A percentile compares a stretch with the other conserved stretches of the same genome.
phyloP scores from a whole-genome alignment of 2,797 vertebrate genomes.

The Cercopithecus diana region DNA sequence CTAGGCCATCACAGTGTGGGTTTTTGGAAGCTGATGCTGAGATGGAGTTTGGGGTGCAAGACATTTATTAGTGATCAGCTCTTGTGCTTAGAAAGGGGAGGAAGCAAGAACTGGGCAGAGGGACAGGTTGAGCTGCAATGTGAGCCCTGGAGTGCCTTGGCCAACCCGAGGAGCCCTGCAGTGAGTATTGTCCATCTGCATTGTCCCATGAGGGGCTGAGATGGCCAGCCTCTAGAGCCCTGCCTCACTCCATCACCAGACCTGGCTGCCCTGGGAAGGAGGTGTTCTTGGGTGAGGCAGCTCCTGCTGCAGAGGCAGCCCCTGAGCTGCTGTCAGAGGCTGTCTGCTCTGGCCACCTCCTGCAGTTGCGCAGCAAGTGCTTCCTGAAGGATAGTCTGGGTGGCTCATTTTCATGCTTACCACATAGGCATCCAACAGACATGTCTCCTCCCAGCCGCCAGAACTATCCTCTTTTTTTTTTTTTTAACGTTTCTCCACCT shows the following conservation, averaged over 20 bases:
- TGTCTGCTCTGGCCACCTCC: background rate
- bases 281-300: accelerated
- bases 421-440: background rate
- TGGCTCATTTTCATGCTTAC: background rate
- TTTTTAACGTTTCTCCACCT: background rate
- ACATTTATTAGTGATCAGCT: background rate
- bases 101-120: background rate
- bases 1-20: background rate
- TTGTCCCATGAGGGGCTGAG: background rate
- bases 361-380: background rate
- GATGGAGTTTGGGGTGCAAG: background rate
- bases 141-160: accelerated
- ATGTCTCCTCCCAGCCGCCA: background rate
- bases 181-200: accelerated
- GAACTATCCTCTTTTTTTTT: background rate
- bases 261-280: background rate
- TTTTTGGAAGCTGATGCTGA: conserved; percentile 3
- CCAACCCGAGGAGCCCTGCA: accelerated
- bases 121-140: background rate
- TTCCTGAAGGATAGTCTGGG: background rate
- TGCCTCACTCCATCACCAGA: background rate
- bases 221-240: accelerated
- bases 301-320: background rate
- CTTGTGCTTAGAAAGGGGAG: background rate
- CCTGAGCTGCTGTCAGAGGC: background rate